Conservation (phyloP, 2,113 vertebrate species). For the Stictonetta naevosa region DNA sequence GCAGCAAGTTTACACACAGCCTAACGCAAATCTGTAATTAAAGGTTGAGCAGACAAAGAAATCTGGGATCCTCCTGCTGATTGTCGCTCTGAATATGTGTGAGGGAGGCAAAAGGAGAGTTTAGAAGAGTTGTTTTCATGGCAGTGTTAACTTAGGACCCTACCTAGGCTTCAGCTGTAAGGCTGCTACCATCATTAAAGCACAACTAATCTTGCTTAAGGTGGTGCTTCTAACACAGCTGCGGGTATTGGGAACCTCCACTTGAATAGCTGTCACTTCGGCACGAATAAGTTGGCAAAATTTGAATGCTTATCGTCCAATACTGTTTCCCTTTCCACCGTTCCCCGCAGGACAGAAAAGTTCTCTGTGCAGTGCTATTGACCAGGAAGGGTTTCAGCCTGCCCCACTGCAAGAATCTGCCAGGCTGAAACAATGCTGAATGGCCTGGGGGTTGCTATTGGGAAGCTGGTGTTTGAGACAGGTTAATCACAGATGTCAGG, state of each 20-base stretch:
- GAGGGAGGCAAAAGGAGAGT: neutral
- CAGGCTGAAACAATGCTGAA: neutral
- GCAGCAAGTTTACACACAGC: neutral
- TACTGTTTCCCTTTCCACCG: neutral
- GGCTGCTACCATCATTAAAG: neutral
- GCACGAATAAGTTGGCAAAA: neutral
- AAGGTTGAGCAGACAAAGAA: neutral
- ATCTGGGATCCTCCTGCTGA: neutral
- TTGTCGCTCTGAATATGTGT: neutral
- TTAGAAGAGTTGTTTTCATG: neutral
- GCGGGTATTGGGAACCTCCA: neutral
- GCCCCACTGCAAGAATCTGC: rapidly evolving
- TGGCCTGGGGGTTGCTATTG: neutral
- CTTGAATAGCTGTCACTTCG: neutral
- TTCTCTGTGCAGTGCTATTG: neutral
- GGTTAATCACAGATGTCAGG: neutral
- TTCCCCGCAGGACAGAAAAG: neutral
- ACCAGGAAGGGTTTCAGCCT: neutral
- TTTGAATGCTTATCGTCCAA: neutral
- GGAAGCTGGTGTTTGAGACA: neutral
- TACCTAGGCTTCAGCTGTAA: neutral
- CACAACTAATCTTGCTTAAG: neutral
- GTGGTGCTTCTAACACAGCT: neutral
- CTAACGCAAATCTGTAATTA: neutral
- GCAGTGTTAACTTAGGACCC: neutral